These are phyloP conservation scores for Formicarius rufipectus DNA, from an alignment of 2,113 vertebrate species.

Conservation along the genomic window DNA sequence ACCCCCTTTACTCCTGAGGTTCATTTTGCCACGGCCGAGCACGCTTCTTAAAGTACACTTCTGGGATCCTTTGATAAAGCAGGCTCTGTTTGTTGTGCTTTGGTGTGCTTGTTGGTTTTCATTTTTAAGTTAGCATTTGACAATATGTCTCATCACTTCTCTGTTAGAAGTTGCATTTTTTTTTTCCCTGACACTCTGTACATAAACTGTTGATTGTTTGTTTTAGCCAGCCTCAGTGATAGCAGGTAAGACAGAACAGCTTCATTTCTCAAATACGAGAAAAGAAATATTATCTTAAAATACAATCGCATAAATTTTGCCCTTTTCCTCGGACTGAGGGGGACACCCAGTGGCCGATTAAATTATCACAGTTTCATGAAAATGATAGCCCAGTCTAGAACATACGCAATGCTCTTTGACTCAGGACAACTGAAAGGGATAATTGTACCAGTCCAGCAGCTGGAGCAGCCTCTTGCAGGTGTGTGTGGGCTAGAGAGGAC, in stretches of 20 bases:
- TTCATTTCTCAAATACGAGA: background rate
- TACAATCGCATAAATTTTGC: accelerated
- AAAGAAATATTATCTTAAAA: background rate
- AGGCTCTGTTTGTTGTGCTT: background rate
- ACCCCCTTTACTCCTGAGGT: no score
- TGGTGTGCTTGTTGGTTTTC: background rate
- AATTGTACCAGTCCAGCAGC: accelerated
- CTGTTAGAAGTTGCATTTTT: background rate
- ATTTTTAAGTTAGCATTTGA: background rate
- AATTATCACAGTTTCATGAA: background rate
- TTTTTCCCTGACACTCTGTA: background rate
- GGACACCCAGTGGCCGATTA: background rate
- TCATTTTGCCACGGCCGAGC: no score
- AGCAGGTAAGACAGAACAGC: background rate
- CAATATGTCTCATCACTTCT: background rate
- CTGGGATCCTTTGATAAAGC: background rate
- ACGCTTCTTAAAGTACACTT: background rate
- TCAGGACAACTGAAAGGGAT: background rate
- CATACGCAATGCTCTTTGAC: accelerated
- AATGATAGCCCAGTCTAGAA: accelerated
- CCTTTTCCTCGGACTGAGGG: background rate
- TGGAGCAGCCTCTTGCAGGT: background rate
- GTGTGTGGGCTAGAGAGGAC: accelerated
- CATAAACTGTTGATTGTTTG: background rate
- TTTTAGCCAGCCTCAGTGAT: background rate